Evolutionary conservation across 2,888 invertebrate species (phyloP).

Genomic region (Zelleria hepariella): DNA sequence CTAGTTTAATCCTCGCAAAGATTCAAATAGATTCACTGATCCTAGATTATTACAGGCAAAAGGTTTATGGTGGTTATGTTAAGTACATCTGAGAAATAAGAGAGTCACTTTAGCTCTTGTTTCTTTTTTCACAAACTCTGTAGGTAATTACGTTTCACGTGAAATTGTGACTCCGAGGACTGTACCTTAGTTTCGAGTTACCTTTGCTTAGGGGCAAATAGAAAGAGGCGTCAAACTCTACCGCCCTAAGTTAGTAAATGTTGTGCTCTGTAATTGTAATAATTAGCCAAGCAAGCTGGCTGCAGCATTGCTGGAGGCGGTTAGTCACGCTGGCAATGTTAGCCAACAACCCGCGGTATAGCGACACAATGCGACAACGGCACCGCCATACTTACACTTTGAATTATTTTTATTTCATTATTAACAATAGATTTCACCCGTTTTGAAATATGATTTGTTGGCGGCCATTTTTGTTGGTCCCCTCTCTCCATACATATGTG

Average conservation of each 20-base stretch:
- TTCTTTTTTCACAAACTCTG: too few species aligned
- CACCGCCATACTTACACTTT: slow-evolving; percentile 40
- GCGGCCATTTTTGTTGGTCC: slow-evolving; percentile 53
- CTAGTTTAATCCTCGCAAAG: background rate
- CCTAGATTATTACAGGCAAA: too few species aligned
- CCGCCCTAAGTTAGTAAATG: background rate
- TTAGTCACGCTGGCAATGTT: slow-evolving; percentile 60
- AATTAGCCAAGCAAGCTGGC: slow-evolving; percentile 2
- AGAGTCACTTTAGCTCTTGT: too few species aligned
- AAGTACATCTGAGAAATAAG: too few species aligned
- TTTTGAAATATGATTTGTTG: slow-evolving; percentile 69
- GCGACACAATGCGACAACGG: slow-evolving; percentile 28
- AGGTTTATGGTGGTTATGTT: too few species aligned
- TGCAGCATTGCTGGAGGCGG: slow-evolving; percentile 7
- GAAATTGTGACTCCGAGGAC: background rate
- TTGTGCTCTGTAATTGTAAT: background rate
- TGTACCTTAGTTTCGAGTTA: background rate
- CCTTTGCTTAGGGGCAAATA: too few species aligned
- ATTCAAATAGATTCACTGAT: too few species aligned
- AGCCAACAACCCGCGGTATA: slow-evolving; percentile 49
- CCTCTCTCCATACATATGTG: slow-evolving; percentile 24
- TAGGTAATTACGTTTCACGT: too few species aligned
- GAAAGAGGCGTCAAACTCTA: background rate
- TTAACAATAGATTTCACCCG: slow-evolving; percentile 69
- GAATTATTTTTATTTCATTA: slow-evolving; percentile 34